phyloP scores from a whole-genome alignment of 2,113 vertebrate species.

The Anoura caudifer region DNA sequence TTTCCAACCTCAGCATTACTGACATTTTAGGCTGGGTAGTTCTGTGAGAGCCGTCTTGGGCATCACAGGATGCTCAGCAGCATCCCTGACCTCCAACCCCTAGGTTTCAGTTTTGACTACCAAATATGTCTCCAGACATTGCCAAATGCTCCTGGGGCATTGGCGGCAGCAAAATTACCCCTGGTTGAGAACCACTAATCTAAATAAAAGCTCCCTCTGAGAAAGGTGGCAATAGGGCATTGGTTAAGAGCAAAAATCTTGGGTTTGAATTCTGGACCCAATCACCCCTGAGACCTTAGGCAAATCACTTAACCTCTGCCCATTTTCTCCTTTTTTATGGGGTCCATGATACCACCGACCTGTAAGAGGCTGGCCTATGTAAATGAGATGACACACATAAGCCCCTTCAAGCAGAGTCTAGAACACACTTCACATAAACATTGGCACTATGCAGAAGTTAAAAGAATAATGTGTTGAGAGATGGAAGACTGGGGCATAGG shows the following conservation, averaged over 20 bases:
- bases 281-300: background rate
- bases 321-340: background rate
- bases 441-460: background rate
- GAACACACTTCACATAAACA: background rate
- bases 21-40: too few relatives aligned
- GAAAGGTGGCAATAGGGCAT: background rate
- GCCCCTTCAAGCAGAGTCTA: background rate
- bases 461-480: background rate
- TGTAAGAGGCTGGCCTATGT: background rate
- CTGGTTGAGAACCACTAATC: background rate
- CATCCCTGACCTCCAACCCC: too few relatives aligned
- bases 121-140: too few relatives aligned
- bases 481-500: background rate
- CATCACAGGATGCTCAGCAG: too few relatives aligned
- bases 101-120: too few relatives aligned
- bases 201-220: background rate
- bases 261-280: background rate
- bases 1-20: background rate
- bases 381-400: background rate
- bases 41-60: too few relatives aligned
- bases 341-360: background rate
- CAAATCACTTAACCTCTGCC: background rate
- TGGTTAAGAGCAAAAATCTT: background rate
- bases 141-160: too few relatives aligned
- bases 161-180: too few relatives aligned